Evolutionary conservation across 2,888 invertebrate genomes (phyloP).

Genomic region (Sycophila texana): DNA sequence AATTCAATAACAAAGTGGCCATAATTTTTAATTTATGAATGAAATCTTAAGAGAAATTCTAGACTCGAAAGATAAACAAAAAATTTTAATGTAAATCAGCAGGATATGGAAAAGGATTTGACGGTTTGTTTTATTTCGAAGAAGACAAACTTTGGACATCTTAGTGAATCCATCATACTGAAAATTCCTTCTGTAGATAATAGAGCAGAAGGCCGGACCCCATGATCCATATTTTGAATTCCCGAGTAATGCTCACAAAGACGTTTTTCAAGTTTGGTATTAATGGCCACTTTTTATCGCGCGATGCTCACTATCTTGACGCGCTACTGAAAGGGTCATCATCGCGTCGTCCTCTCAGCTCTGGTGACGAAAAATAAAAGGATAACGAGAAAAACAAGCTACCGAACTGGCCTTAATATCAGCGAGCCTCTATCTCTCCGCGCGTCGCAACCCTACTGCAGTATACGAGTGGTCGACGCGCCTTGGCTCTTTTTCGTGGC

Average conservation of each 20-base stretch:
- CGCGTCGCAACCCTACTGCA: constrained; percentile 18
- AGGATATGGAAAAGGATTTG: no score
- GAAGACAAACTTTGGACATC: not conserved
- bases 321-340: constrained; percentile 55
- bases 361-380: constrained; percentile 15
- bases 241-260: constrained; percentile 38
- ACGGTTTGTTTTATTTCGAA: no score
- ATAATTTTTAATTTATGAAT: no score
- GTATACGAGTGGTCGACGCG: constrained; percentile 33
- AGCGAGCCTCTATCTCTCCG: constrained; percentile 35
- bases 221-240: constrained; percentile 35
- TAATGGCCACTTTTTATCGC: constrained; percentile 50
- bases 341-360: not conserved
- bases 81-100: no score
- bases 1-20: no score
- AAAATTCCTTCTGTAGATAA: not conserved
- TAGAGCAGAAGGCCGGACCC: not conserved
- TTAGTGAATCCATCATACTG: constrained; percentile 32
- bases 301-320: constrained; percentile 18
- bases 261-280: constrained; percentile 47
- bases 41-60: no score
- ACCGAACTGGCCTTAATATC: constrained; percentile 61
- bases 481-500: constrained; percentile 48
- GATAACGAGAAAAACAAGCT: constrained; percentile 57
- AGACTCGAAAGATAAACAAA: no score